phyloP scores from a whole-genome alignment of 1,140 invertebrate genomes.

The Tribolium castaneum region DNA sequence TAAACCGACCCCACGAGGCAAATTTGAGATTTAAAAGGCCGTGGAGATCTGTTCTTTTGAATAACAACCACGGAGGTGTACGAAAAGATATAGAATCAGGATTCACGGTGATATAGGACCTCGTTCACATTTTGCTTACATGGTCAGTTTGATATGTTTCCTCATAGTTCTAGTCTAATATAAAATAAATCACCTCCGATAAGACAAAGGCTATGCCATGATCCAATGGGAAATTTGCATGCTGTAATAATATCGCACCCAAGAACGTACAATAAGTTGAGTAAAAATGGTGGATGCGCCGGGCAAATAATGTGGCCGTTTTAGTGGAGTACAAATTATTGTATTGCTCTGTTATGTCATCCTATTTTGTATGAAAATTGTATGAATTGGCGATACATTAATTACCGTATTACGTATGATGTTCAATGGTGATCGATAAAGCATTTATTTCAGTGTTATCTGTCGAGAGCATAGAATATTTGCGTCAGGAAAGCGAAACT shows the following conservation, averaged over 20 bases:
- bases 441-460: not conserved
- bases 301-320: not conserved
- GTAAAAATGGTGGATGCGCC: constrained; percentile 11
- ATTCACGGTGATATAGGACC: not conserved
- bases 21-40: constrained; percentile 28
- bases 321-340: too few species aligned
- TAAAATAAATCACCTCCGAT: not conserved
- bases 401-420: not conserved
- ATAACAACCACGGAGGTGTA: constrained; percentile 27
- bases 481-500: not conserved
- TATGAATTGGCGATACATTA: not conserved
- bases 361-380: not conserved
- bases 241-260: too few species aligned
- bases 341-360: not conserved
- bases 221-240: too few species aligned
- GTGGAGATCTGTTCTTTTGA: constrained; percentile 30
- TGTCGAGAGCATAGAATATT: not conserved
- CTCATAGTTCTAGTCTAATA: not conserved
- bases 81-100: constrained; percentile 22
- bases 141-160: not conserved
- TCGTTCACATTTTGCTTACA: constrained; percentile 9
- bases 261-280: not conserved
- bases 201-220: not conserved
- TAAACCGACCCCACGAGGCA: constrained; percentile 27
- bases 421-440: not conserved